These are phyloP conservation scores for Neodiprion fabricii DNA, from an alignment of 1,140 invertebrate genomes.

Conservation along the genomic window DNA sequence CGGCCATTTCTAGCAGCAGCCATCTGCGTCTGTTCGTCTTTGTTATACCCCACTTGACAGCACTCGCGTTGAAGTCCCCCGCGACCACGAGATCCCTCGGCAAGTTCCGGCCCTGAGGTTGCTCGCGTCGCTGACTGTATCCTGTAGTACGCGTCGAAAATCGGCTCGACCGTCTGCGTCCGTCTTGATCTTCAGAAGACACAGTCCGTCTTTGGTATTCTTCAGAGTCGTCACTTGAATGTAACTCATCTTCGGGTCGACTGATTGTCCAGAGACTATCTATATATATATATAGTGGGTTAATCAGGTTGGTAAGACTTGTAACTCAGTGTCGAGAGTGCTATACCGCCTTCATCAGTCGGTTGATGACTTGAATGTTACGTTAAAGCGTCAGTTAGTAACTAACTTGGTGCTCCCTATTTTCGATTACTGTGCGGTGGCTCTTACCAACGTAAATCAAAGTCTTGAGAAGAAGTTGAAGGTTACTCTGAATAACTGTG, in stretches of 20 bases:
- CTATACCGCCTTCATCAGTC: neutral
- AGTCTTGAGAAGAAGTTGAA: neutral
- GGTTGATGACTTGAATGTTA: neutral
- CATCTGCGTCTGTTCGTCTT: conserved; percentile 18
- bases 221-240: conserved; percentile 16
- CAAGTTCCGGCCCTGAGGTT: neutral
- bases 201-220: conserved; percentile 20
- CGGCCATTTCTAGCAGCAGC: neutral
- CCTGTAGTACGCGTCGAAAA: conserved; percentile 12
- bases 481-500: conserved; percentile 7
- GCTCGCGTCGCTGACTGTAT: conserved; percentile 16
- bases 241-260: conserved; percentile 14
- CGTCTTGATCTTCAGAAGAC: conserved; percentile 17
- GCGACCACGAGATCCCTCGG: neutral
- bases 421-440: conserved; percentile 1
- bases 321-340: neutral
- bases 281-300: too few species aligned
- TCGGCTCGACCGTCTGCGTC: conserved; percentile 14
- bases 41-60: conserved; percentile 23
- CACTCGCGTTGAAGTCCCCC: neutral
- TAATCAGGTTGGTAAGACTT: too few species aligned
- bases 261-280: neutral
- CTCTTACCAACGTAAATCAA: neutral
- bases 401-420: neutral
- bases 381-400: too few species aligned